phyloP scores from a whole-genome alignment of 2,113 vertebrate genomes.

The Equus przewalskii region DNA sequence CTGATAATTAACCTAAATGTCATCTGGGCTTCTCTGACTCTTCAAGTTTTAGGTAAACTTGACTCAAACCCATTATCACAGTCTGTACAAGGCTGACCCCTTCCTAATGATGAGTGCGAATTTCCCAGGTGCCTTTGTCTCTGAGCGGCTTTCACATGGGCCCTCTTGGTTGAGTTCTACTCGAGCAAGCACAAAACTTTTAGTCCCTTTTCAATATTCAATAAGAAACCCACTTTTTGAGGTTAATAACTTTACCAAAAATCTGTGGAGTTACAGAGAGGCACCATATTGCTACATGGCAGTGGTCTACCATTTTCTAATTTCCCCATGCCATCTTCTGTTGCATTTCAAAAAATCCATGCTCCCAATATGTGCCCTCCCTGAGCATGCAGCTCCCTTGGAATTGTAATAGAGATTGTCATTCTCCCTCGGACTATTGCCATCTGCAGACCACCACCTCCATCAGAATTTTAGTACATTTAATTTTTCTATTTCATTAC shows the following conservation, averaged over 20 bases:
- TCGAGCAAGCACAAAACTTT: neutral
- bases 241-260: neutral
- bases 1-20: neutral
- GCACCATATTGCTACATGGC: neutral
- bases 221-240: neutral
- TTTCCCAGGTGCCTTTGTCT: neutral
- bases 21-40: neutral
- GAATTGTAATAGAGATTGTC: neutral
- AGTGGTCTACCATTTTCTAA: neutral
- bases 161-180: neutral
- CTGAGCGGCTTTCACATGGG: neutral
- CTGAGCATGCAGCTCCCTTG: neutral
- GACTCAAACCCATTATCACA: neutral
- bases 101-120: neutral
- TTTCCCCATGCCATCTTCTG: neutral
- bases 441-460: neutral
- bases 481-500: conserved; percentile 26
- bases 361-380: neutral
- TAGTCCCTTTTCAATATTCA: neutral
- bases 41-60: neutral
- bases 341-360: neutral
- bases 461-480: conserved; percentile 29
- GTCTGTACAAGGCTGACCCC: neutral
- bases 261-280: neutral
- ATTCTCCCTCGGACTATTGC: neutral